These are phyloP conservation scores for Mesorhabditis sp. DNA, from an alignment of 2,888 invertebrate genomes.

Conservation along the genomic window DNA sequence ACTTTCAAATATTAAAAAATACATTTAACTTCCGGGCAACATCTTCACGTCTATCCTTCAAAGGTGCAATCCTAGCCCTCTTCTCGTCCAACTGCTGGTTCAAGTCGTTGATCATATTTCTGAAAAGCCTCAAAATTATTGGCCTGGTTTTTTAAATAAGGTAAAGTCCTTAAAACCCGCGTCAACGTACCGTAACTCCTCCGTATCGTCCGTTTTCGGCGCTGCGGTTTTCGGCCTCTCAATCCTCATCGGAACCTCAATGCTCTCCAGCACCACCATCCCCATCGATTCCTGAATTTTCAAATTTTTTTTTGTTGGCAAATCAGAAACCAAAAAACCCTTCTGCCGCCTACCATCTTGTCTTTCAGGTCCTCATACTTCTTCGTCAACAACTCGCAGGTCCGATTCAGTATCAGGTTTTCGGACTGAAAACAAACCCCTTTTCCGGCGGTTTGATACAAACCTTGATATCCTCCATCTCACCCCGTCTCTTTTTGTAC, in stretches of 20 bases:
- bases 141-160: background rate
- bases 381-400: conserved; percentile 71
- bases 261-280: conserved; percentile 41
- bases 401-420: conserved; percentile 73
- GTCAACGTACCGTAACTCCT: conserved; percentile 11
- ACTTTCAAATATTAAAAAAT: background rate
- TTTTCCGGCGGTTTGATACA: background rate
- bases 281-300: conserved; percentile 46
- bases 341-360: conserved; percentile 63
- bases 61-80: background rate
- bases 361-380: conserved; percentile 63
- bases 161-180: background rate
- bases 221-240: conserved; percentile 56
- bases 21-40: background rate
- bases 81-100: background rate
- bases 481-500: conserved; percentile 77
- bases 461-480: conserved; percentile 67
- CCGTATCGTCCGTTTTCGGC: conserved; percentile 31
- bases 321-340: background rate
- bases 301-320: background rate
- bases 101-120: background rate
- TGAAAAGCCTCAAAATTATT: background rate
- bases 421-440: conserved; percentile 68
- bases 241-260: conserved; percentile 22
- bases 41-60: background rate